Percentiles rank a stretch among this genome's conserved stretches.
Evolutionary conservation across 2,797 vertebrate species (phyloP).

Genomic region (Melanotaenia maccullochi): DNA sequence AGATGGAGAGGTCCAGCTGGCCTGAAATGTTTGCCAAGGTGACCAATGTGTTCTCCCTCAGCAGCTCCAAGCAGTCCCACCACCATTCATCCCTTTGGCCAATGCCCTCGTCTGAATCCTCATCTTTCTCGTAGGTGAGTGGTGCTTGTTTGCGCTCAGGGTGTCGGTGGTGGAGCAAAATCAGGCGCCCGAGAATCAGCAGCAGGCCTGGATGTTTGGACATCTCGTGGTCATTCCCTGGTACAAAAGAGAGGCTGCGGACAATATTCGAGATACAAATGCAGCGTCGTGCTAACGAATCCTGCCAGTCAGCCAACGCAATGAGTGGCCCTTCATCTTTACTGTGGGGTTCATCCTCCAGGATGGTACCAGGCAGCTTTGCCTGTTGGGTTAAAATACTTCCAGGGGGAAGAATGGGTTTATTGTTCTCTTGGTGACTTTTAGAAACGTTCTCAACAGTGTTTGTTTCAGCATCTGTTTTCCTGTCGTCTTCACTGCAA

Average conservation of each 20-base stretch:
- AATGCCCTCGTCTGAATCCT: conserved; percentile 93
- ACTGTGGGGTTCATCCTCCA: conserved; percentile 98
- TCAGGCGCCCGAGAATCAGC: conserved; percentile 93
- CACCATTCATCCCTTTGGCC: conserved; percentile 98
- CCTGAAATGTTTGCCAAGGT: conserved; percentile 98
- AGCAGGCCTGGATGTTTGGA: conserved; percentile 96
- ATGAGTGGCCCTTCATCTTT: conserved; percentile 97
- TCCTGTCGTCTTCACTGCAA: conserved; percentile 72
- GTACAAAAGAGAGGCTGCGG: conserved; percentile 97
- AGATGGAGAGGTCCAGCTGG: conserved; percentile 96
- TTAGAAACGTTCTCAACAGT: conserved; percentile 69
- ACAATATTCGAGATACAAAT: conserved; percentile 97
- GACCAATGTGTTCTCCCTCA: conserved; percentile 97
- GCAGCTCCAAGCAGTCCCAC: conserved; percentile 99
- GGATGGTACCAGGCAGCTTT: conserved; percentile 86
- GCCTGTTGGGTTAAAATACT: conserved; percentile 79
- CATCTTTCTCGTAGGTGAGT: conserved; percentile 96
- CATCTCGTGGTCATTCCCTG: conserved; percentile 98
- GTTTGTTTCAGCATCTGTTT: conserved; percentile 79
- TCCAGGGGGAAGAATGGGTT: conserved; percentile 80
- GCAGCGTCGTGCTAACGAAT: conserved; percentile 95
- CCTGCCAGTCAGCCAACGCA: conserved; percentile 95
- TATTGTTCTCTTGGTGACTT: conserved; percentile 78
- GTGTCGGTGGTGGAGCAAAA: conserved; percentile 96
- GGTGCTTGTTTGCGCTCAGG: conserved; percentile 96